Conservation (phyloP, 1,140 invertebrate genomes). For the Drosophila eugracilis region DNA sequence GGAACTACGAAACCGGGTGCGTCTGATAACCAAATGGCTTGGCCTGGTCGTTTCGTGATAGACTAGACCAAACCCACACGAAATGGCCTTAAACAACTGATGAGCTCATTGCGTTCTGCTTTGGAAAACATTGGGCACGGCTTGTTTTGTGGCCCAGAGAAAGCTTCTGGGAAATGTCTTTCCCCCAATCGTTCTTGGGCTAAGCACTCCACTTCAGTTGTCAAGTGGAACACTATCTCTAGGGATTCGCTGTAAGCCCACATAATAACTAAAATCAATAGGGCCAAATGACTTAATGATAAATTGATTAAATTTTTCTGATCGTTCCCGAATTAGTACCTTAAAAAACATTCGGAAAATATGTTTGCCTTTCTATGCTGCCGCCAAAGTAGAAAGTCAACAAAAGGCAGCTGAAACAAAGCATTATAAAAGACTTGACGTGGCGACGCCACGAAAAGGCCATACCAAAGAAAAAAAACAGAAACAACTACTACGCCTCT, state of each 20-base stretch:
- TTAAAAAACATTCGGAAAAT: slow-evolving; percentile 10
- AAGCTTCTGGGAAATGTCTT: slow-evolving; percentile 40
- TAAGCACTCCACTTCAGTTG: slow-evolving; percentile 23
- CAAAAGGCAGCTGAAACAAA: slow-evolving; percentile 35
- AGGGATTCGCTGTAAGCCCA: slow-evolving; percentile 8
- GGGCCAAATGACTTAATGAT: slow-evolving; percentile 22
- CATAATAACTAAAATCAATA: slow-evolving; percentile 46
- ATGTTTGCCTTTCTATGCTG: slow-evolving; percentile 23
- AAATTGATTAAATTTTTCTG: slow-evolving; percentile 44
- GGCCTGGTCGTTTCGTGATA: slow-evolving; percentile 28
- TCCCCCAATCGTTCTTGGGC: not conserved
- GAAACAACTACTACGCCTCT: slow-evolving; percentile 55
- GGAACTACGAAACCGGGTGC: slow-evolving; percentile 11
- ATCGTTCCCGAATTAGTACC: slow-evolving; percentile 8
- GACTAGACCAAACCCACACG: slow-evolving; percentile 27
- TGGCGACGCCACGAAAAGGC: slow-evolving; percentile 50
- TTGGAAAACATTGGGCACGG: slow-evolving; percentile 34
- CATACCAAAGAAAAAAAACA: slow-evolving; percentile 9
- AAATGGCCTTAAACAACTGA: slow-evolving; percentile 38
- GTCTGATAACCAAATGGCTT: slow-evolving; percentile 39
- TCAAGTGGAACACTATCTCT: slow-evolving; percentile 19
- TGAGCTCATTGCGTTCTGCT: slow-evolving; percentile 61
- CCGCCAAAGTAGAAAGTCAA: slow-evolving; percentile 57
- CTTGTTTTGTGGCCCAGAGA: slow-evolving; percentile 37
- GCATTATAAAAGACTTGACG: slow-evolving; percentile 56